Conservation (phyloP, 2,888 invertebrate species). For the Orchesellides sinensis region DNA sequence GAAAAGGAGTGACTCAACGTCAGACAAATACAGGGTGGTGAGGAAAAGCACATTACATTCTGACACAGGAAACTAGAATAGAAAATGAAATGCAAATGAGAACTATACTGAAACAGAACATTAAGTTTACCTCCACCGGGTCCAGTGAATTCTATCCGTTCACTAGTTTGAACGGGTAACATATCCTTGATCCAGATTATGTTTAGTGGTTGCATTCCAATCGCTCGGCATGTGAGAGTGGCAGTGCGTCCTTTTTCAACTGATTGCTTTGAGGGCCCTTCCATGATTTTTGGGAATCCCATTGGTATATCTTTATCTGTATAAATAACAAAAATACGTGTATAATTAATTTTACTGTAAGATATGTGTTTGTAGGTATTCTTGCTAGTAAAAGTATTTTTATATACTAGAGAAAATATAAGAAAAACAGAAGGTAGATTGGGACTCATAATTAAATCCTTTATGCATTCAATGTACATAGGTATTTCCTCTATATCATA, state of each 20-base stretch:
- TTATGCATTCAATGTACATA: no score
- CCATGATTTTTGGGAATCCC: constrained; percentile 94
- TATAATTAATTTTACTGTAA: no score
- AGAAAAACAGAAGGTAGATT: no score
- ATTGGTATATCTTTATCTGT: constrained; percentile 91
- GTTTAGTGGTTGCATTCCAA: constrained; percentile 85
- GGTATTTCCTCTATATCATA: no score
- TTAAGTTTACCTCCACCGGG: constrained; percentile 71
- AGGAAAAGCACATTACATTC: no score
- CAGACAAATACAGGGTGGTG: neutral
- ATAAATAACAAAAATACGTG: constrained; percentile 77
- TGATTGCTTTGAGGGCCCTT: constrained; percentile 93
- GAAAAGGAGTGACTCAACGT: no score
- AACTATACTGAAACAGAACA: neutral
- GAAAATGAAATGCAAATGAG: constrained; percentile 2
- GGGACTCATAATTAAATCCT: no score
- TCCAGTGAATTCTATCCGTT: constrained; percentile 72
- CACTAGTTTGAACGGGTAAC: constrained; percentile 86
- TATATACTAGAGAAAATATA: no score
- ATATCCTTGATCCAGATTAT: constrained; percentile 97
- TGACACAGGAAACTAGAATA: neutral
- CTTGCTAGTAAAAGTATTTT: no score
- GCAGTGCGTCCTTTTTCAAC: constrained; percentile 97
- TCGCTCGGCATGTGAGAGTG: constrained; percentile 91
- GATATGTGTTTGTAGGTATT: no score